Conservation (phyloP, 2,797 vertebrate species). For the Nannoperca australis region DNA sequence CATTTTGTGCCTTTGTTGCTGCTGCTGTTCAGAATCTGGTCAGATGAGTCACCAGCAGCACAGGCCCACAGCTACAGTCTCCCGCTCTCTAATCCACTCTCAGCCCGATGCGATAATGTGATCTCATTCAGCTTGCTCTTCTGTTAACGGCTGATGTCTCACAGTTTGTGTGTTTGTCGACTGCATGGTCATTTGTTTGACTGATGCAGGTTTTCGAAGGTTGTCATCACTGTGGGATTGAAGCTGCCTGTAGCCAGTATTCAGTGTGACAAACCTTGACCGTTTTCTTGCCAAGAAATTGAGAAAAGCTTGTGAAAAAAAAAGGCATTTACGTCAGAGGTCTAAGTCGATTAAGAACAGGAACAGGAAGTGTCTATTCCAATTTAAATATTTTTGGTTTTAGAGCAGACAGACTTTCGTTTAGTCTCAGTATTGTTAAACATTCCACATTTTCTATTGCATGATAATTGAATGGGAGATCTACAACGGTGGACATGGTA, state of each 20-base stretch:
- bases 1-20: conserved; percentile 43
- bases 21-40: conserved; percentile 76
- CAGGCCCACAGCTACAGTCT: conserved; percentile 67
- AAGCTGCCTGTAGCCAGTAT: neutral
- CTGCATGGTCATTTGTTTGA: conserved; percentile 19
- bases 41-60: conserved; percentile 80
- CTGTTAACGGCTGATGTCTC: conserved; percentile 39
- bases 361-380: neutral
- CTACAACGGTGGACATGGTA: no score
- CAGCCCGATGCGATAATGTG: conserved; percentile 70
- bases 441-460: neutral
- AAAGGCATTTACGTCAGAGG: conserved; percentile 4
- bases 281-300: neutral
- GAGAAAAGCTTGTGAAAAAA: conserved; percentile 6
- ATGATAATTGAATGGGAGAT: neutral
- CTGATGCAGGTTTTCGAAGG: neutral
- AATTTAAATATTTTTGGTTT: neutral
- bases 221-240: neutral
- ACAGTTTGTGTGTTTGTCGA: conserved; percentile 14
- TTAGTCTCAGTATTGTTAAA: neutral
- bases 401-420: no score
- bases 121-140: conserved; percentile 65
- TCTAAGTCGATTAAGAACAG: neutral
- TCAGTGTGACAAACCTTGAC: conserved; percentile 6
- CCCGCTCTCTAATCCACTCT: conserved; percentile 74